Base-by-base conservation (phyloP, 2,888 invertebrate genomes). In the Microplitis manilae region DNA sequence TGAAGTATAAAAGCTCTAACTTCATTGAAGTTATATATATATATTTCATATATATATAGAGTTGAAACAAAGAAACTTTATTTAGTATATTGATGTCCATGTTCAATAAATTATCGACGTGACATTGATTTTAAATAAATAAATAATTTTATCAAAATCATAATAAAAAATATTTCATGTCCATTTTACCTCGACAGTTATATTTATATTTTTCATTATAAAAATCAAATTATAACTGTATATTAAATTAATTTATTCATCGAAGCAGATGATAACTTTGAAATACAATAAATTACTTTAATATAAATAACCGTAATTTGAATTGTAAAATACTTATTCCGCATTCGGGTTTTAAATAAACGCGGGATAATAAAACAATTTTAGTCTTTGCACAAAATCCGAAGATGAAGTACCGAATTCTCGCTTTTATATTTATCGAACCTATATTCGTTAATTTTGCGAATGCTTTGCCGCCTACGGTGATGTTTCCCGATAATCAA, bases 221-320 rank as follows among this genome's bases (percentile, higher is more conserved):
- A 30, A 30, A 30, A 30, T 62, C n/a, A 50, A 50, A 50, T 50
- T 50, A 8, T 13, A 50, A 50, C 50, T 50, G 13, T 50, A 50
- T 13, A 50, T 50, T 20, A 30, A 30, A 62, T 62, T 62, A n/a
- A 62, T 15, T 62, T 62, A 62, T 62, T 62, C 62, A 62, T 8
- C 62, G 62, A 62, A 62, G 17, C 15, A 6, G n/a, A 62, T 62
- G n/a, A 62, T 62, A 17, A 15, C 4, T 30, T n/a, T 30, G 13
- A 50, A 50, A 50, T 50, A 50, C 50, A 50, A 13, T 50, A 50
- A 50, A 13, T 50, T 50, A 13, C 13, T 8, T 8, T 13, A 50
- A 13, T 13, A 30, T 30, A 30, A 30, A 30, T 30, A 30, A 30
- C 30, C 30, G 30, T 30, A 30, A 30, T 30, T 30, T 30, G 30